Evolutionary conservation across 2,113 vertebrate species (phyloP).

Genomic region (Apodemus sylvaticus): DNA sequence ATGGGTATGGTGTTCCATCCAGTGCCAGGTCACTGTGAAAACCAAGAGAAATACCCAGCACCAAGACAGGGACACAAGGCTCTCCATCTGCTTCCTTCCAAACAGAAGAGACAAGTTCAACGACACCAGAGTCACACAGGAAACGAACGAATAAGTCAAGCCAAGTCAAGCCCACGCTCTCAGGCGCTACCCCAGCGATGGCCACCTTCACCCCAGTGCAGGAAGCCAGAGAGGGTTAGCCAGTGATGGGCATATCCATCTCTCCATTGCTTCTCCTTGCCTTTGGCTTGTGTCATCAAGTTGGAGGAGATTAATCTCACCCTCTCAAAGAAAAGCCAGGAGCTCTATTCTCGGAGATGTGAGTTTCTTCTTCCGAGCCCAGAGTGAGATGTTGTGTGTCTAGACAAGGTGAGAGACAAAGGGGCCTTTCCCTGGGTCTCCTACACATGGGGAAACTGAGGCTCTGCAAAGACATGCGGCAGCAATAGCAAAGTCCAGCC

Average conservation of each 20-base stretch:
- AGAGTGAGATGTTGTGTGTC: not conserved
- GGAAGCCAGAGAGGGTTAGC: rapidly evolving
- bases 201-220: rapidly evolving
- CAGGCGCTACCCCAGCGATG: rapidly evolving
- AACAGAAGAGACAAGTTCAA: not conserved
- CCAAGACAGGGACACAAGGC: not conserved
- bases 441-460: not conserved
- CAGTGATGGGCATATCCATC: rapidly evolving
- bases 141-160: not conserved
- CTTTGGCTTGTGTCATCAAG: not conserved
- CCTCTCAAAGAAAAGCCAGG: not conserved
- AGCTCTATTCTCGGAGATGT: not conserved
- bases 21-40: not conserved
- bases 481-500: not conserved
- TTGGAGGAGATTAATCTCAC: not conserved
- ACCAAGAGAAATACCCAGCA: not conserved
- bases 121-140: not conserved
- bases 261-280: not conserved
- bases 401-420: not conserved
- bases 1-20: not conserved
- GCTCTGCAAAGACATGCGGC: not conserved
- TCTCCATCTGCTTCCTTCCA: not conserved
- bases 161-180: not conserved
- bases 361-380: not conserved
- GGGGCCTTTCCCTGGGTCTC: not conserved